Conservation (phyloP, 2,888 invertebrate species). For the Bombylius major region DNA sequence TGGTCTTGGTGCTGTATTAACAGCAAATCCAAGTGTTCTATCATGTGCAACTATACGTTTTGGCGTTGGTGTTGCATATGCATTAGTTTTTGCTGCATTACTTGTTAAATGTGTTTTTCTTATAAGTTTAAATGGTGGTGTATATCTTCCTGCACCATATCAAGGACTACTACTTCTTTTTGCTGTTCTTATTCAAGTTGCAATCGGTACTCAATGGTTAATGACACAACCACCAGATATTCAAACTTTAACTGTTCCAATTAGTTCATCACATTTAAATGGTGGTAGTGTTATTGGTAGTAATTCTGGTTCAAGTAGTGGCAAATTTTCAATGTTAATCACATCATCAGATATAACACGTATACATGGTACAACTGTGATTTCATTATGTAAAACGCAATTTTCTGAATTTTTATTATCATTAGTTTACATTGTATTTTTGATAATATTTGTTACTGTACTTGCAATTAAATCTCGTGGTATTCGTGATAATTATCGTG, state of each 20-base stretch:
- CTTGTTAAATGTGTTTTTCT: slow-evolving; percentile 90
- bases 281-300: slow-evolving; percentile 21
- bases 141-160: slow-evolving; percentile 84
- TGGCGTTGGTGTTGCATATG: slow-evolving; percentile 69
- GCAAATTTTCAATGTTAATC: slow-evolving; percentile 16
- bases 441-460: slow-evolving; percentile 72
- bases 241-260: slow-evolving; percentile 36
- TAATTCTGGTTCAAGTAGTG: slow-evolving; percentile 1
- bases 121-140: slow-evolving; percentile 79
- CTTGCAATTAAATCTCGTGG: slow-evolving; percentile 75
- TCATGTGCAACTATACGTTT: slow-evolving; percentile 74
- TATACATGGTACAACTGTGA: slow-evolving; percentile 28
- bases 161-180: slow-evolving; percentile 81
- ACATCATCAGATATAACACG: slow-evolving; percentile 24
- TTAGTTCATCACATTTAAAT: slow-evolving; percentile 22
- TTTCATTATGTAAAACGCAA: slow-evolving; percentile 49
- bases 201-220: slow-evolving; percentile 73
- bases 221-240: slow-evolving; percentile 63
- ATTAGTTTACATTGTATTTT: slow-evolving; percentile 69
- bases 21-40: slow-evolving; percentile 63
- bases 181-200: slow-evolving; percentile 81
- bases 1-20: slow-evolving; percentile 63
- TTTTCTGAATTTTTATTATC: slow-evolving; percentile 63
- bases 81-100: slow-evolving; percentile 79
- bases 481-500: slow-evolving; percentile 85